These are phyloP conservation scores for Leucophenga montana DNA, from an alignment of 2,888 invertebrate species.

Conservation along the genomic window DNA sequence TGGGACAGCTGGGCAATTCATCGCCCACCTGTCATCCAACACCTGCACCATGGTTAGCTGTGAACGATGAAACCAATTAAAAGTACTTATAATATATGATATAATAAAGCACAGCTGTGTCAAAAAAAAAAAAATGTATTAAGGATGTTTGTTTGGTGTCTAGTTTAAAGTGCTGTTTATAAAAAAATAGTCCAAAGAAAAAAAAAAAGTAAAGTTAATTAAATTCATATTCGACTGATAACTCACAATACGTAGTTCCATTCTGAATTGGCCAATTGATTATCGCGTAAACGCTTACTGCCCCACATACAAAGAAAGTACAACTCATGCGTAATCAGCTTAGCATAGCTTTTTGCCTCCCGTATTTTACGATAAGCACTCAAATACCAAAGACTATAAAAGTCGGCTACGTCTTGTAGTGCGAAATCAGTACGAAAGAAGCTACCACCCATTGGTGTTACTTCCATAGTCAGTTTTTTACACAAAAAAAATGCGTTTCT, in stretches of 20 bases:
- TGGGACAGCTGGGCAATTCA: slow-evolving; percentile 39
- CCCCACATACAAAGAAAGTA: too few relatives aligned
- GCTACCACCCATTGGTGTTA: slow-evolving; percentile 33
- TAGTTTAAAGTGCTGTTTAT: too few relatives aligned
- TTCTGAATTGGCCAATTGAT: background rate
- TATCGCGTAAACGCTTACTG: too few relatives aligned
- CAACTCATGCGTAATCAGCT: too few relatives aligned
- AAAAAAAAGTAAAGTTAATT: slow-evolving; percentile 3
- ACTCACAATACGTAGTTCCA: too few relatives aligned
- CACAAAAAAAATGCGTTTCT: slow-evolving; percentile 57
- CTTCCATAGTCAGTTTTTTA: slow-evolving; percentile 28
- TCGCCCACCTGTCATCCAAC: slow-evolving; percentile 55
- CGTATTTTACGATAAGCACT: background rate
- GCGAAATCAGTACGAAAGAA: slow-evolving; percentile 38
- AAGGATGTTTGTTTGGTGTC: too few relatives aligned
- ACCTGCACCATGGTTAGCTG: slow-evolving; percentile 61
- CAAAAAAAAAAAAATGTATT: background rate
- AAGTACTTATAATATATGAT: background rate
- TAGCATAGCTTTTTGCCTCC: too few relatives aligned
- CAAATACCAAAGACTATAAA: slow-evolving; percentile 52
- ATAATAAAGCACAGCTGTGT: background rate
- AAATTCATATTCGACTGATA: background rate
- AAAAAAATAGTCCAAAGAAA: too few relatives aligned
- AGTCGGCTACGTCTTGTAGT: slow-evolving; percentile 41
- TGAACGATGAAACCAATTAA: background rate